Percentiles rank a stretch among this genome's conserved stretches.
Evolutionary conservation across 2,113 vertebrate species (phyloP).

Genomic region (Coptodon rendalli): DNA sequence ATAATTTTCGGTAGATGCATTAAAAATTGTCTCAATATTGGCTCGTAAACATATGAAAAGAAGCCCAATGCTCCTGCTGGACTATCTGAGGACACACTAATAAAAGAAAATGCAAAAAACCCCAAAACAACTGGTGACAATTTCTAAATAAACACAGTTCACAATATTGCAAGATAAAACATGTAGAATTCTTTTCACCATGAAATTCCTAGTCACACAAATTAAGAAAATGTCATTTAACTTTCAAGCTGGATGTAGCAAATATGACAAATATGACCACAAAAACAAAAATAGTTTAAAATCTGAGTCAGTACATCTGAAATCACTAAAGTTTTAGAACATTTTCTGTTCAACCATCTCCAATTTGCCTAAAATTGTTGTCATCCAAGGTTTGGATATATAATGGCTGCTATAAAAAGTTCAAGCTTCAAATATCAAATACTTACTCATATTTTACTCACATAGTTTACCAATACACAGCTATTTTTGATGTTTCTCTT

Average conservation of each 20-base stretch:
- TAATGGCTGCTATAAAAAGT: too few species aligned
- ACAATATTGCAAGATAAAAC: background rate
- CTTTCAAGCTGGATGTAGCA: background rate
- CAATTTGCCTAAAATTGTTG: background rate
- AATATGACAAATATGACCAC: background rate
- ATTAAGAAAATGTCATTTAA: background rate
- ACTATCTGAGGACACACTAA: background rate
- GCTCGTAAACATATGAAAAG: background rate
- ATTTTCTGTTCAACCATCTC: background rate
- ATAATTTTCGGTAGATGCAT: background rate
- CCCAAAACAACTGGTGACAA: fast-evolving
- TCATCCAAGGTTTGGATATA: background rate
- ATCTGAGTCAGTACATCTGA: background rate
- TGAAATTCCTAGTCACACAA: background rate
- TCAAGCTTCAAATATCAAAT: too few species aligned
- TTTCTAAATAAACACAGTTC: background rate
- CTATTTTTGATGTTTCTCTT: too few species aligned
- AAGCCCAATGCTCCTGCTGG: background rate
- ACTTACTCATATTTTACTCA: too few species aligned
- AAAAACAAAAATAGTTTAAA: background rate
- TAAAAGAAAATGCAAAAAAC: background rate
- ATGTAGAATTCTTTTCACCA: background rate
- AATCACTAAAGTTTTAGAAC: background rate
- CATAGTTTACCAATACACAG: too few species aligned
- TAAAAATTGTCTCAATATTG: background rate